Base-by-base conservation (phyloP, 1,140 invertebrate species). In the Stenopsyche tienmushanensis region DNA sequence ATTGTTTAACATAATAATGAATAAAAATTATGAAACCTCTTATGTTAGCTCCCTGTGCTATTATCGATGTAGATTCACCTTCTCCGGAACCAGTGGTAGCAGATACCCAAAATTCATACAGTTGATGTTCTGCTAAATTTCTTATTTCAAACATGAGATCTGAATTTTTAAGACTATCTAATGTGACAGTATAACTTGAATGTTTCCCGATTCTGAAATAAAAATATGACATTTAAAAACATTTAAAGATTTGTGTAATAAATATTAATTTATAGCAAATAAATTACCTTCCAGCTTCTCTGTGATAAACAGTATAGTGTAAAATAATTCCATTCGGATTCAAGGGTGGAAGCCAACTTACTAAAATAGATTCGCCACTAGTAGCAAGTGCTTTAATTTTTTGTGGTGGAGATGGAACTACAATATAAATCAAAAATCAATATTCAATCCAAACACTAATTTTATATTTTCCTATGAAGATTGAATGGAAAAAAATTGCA, bases 21-120 rank as follows among this genome's bases (percentile, higher is more conserved):
- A 52, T 7, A 39, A 9, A 29, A 29, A 10, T 15, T 15, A 9
- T 49, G 72, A 74, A 67, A 80, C 79, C 78, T 71, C 78, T 77
- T 7, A 73, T 71, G 49, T 72, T 78, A 17, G 78, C 78, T 18
- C 78, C 77, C 60, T 80, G 78, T 15, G 76, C 76, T 1, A 79
- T 77, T 0, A 79, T 79, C 0, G 81, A 80, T 1, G 83, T 86
- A n/a, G 83, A 74, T 71, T 85, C 84, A 0, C 89, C 90, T 76
- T 92, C 90, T 0, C 90, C 90, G 0, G 86, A 82, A 2, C 83
- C 83, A 0, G 90, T 92, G 1, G 87, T 88, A 1, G 90, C 90
- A 1, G 88, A 88, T 24, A 91, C 87, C 89, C 90, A 92, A 75
- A 92, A 90, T 76, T 91, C 89, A 72, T 91, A 91, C 7, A 84